Evolutionary conservation across 2,797 vertebrate species (phyloP).

Genomic region (Apogon talboti): DNA sequence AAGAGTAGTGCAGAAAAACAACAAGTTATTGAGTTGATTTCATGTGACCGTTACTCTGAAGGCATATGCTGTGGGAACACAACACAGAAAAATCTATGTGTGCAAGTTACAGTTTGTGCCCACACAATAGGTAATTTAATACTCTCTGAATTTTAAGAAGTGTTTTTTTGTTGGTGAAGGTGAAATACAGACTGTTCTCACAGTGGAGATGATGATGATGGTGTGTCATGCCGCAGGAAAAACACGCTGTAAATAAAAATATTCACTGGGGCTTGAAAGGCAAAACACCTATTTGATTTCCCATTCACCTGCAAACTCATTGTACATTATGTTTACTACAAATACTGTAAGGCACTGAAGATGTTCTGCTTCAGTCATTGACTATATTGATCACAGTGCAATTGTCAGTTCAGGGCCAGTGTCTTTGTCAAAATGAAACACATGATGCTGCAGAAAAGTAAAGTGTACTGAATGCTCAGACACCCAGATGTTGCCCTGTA

Average conservation of each 20-base stretch:
- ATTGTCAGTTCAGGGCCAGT: not conserved
- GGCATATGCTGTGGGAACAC: not conserved
- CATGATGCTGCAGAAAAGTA: constrained; percentile 9
- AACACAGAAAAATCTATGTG: constrained; percentile 4
- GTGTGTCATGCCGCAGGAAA: not conserved
- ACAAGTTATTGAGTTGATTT: constrained; percentile 18
- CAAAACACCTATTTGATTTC: not conserved
- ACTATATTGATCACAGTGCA: too few relatives aligned
- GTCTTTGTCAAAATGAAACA: not conserved
- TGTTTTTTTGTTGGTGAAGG: not conserved
- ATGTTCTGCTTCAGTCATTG: too few relatives aligned
- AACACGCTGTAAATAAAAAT: not conserved
- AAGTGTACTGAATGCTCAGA: constrained; percentile 1
- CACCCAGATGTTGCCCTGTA: constrained; percentile 22
- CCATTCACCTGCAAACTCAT: too few relatives aligned
- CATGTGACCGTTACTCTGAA: constrained; percentile 16
- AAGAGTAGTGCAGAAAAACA: not conserved
- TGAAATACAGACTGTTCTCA: not conserved
- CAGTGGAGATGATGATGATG: constrained; percentile 1
- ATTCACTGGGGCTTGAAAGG: not conserved
- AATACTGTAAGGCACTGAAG: too few relatives aligned
- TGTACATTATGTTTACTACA: too few relatives aligned
- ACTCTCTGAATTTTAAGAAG: constrained; percentile 9
- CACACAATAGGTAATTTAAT: not conserved
- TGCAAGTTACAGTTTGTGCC: too few relatives aligned